Evolutionary conservation across 2,888 invertebrate genomes (phyloP), one percentile per base, ranked within the genome.

Genomic region (Ceratothoa steindachneri): DNA sequence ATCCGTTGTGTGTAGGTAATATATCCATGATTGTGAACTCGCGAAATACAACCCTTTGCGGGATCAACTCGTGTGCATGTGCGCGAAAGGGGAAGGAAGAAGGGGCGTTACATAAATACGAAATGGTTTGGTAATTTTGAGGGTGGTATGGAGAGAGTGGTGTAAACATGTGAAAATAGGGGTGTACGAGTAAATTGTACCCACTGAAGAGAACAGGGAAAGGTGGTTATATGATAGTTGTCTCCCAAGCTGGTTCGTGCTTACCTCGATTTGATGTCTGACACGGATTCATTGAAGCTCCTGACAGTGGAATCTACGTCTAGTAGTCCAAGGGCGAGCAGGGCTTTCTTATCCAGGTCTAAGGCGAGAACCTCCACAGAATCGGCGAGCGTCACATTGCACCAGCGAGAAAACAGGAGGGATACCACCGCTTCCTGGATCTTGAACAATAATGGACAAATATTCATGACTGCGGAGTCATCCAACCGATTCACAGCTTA

Each of bases 321-420:
- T 9, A 76, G 60, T 12, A 64, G 27, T 15, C 67, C 76, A 52
- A 76, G 55, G 9, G 76, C 66, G 12, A 73, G 64, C 29, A 73
- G 24, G 2, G 67, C 52, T n/a, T 68, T 72, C 30, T 71, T 73
- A 28, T 76, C 76, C 64, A 76, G 30, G 24, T 76, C 76, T 15
- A 76, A 69, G 0, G 73, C 71, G 70, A 67, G 71, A 29, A 76
- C 71, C 19, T 76, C 76, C 51, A 76, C 67, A 1, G 9, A 24
- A 60, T 60, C 60, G 3, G 22, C 27, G 19, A 24, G 12, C 22
- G 27, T 19, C 22, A 71, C 19, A 28, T 67, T 67, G 24, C 67
- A 53, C 73, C 73, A 73, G 1, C 73, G 70, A 29, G 41, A 30
- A 41, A 30, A 30, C 9, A 75, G 28, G 29, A 64, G 64, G 19